Conservation (phyloP, 2,888 invertebrate genomes). For the Ornithoptera alexandrae region DNA sequence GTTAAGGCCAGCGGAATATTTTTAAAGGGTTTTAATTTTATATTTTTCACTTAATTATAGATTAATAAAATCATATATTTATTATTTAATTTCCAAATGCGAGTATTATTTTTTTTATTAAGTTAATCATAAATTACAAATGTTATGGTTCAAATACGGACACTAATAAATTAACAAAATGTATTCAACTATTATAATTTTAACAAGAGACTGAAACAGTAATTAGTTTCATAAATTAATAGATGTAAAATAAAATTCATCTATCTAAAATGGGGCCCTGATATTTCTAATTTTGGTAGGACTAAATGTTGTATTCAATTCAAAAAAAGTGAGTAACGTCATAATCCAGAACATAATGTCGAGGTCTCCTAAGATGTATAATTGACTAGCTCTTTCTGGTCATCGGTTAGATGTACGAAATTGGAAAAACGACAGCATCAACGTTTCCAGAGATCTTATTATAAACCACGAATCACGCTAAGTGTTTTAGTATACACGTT, state of each 20-base stretch:
- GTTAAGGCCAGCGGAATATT: constrained; percentile 5
- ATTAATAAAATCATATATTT: neutral
- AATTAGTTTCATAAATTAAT: too few species aligned
- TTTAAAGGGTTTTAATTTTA: neutral
- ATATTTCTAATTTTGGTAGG: too few species aligned
- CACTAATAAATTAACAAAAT: neutral
- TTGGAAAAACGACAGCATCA: too few species aligned
- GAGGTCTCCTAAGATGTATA: too few species aligned
- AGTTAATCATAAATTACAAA: neutral
- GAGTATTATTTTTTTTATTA: neutral
- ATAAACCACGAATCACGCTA: neutral
- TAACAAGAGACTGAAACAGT: too few species aligned
- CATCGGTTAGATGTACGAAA: too few species aligned
- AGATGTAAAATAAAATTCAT: neutral
- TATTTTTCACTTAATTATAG: neutral
- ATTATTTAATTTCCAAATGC: neutral
- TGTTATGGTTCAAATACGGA: neutral
- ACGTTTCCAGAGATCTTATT: neutral
- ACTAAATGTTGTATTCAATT: too few species aligned
- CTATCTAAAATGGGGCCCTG: neutral
- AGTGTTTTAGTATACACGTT: constrained; percentile 7
- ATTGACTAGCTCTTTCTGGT: too few species aligned
- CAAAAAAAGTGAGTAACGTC: too few species aligned
- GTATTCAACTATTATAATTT: too few species aligned
- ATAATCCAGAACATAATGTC: too few species aligned